Evolutionary conservation across 2,113 vertebrate genomes (phyloP).

Genomic region (Dunckerocampus dactyliophorus): DNA sequence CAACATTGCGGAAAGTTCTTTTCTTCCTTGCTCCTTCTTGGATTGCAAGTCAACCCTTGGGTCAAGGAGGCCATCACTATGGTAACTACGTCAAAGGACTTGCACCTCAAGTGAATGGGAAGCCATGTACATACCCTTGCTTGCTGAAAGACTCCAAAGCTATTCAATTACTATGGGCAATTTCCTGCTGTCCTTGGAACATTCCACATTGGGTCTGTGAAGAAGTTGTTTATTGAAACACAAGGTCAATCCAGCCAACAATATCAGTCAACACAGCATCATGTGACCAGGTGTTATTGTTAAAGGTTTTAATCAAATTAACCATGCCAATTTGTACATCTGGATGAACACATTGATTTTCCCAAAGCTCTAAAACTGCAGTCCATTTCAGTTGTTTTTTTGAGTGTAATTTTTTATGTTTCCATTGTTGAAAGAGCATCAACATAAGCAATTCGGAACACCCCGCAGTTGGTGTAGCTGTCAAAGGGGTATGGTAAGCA

Average conservation of each 20-base stretch:
- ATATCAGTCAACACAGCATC: slow-evolving; percentile 1
- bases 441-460: too few relatives aligned
- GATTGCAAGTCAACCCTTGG: slow-evolving; percentile 57
- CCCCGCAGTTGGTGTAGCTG: too few relatives aligned
- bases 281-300: too few relatives aligned
- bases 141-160: slow-evolving; percentile 53
- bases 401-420: too few relatives aligned
- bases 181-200: slow-evolving; percentile 53
- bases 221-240: slow-evolving; percentile 3
- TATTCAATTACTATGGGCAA: slow-evolving; percentile 52
- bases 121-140: slow-evolving; percentile 28
- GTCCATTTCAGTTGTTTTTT: too few relatives aligned
- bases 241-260: slow-evolving; percentile 5
- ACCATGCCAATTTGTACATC: too few relatives aligned
- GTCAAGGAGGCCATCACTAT: slow-evolving; percentile 71
- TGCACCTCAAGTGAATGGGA: slow-evolving; percentile 41
- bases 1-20: slow-evolving; percentile 42
- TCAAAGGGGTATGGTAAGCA: too few relatives aligned
- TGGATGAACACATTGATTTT: too few relatives aligned
- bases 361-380: too few relatives aligned
- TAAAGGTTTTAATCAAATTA: too few relatives aligned
- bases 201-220: slow-evolving; percentile 18
- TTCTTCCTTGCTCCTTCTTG: slow-evolving; percentile 40
- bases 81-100: slow-evolving; percentile 61
- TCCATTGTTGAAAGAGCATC: too few relatives aligned